A percentile compares a stretch with the other conserved stretches of the same genome.
phyloP scores from a whole-genome alignment of 2,888 invertebrate genomes.

The Amphimallon solstitiale region DNA sequence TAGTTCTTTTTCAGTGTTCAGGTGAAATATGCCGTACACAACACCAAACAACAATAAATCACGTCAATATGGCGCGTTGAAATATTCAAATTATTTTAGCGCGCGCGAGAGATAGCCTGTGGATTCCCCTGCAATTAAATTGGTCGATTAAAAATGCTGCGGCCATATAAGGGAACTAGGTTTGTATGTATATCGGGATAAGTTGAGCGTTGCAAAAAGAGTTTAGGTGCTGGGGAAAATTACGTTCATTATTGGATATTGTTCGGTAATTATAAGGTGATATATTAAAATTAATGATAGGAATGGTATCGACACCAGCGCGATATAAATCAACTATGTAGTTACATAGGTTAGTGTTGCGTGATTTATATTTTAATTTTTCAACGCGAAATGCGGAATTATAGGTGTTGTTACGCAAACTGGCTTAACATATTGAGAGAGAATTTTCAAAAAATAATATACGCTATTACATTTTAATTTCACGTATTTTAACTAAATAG shows the following conservation, averaged over 20 bases:
- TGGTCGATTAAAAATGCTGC: background rate
- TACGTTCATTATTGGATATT: constrained; percentile 8
- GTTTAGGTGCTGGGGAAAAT: background rate
- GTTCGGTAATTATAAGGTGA: constrained; percentile 11
- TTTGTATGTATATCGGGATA: constrained; percentile 9
- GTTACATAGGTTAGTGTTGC: no score
- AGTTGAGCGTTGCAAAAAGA: background rate
- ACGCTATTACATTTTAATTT: no score
- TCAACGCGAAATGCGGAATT: no score
- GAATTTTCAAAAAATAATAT: no score
- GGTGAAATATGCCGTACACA: background rate
- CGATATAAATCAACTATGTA: background rate
- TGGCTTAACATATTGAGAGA: no score
- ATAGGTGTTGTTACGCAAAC: no score
- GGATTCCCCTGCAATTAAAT: constrained; percentile 20
- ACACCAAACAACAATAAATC: background rate
- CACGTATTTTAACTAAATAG: no score
- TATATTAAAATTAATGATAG: background rate
- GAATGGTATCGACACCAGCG: background rate
- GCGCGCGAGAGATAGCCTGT: background rate
- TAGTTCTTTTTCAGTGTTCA: background rate
- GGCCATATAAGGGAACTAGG: constrained; percentile 18
- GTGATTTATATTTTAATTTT: background rate
- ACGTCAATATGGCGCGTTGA: background rate
- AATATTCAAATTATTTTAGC: constrained; percentile 10